Evolutionary conservation across 1,140 invertebrate species (phyloP).

Genomic region (Chironomus tepperi): DNA sequence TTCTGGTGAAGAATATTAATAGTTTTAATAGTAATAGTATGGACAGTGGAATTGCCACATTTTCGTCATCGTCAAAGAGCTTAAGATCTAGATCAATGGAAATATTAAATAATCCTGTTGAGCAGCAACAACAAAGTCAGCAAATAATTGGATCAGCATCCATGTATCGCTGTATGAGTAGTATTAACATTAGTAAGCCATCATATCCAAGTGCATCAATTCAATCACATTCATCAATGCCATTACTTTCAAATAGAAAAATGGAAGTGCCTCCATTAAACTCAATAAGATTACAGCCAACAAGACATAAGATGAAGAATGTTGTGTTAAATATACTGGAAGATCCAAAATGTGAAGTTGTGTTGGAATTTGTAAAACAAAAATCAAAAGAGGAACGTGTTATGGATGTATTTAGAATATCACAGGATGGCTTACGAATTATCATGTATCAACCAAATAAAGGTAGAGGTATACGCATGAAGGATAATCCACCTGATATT

Average conservation of each 20-base stretch:
- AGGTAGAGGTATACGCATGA: slow-evolving; percentile 41
- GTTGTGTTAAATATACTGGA: slow-evolving; percentile 75
- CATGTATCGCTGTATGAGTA: slow-evolving; percentile 10
- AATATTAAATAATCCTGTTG: neutral
- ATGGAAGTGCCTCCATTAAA: slow-evolving; percentile 55
- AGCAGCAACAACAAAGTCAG: neutral
- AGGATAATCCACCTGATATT: slow-evolving; percentile 40
- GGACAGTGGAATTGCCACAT: slow-evolving; percentile 38
- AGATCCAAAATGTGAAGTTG: slow-evolving; percentile 58
- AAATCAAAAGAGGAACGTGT: slow-evolving; percentile 65
- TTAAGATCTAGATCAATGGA: neutral
- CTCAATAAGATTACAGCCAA: slow-evolving; percentile 64
- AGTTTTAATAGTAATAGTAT: slow-evolving; percentile 36
- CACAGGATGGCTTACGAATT: slow-evolving; percentile 67
- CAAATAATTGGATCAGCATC: neutral
- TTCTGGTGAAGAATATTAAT: slow-evolving; percentile 45
- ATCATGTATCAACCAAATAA: slow-evolving; percentile 60
- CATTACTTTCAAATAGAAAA: slow-evolving; percentile 26
- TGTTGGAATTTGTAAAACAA: slow-evolving; percentile 73
- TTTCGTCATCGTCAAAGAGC: slow-evolving; percentile 32
- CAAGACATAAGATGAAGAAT: slow-evolving; percentile 75
- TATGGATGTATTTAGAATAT: slow-evolving; percentile 76
- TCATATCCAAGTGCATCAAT: slow-evolving; percentile 12
- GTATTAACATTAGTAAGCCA: neutral
- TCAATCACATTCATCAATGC: neutral